Conservation (phyloP, 1,140 invertebrate genomes). For the Drosophila repletoides region DNA sequence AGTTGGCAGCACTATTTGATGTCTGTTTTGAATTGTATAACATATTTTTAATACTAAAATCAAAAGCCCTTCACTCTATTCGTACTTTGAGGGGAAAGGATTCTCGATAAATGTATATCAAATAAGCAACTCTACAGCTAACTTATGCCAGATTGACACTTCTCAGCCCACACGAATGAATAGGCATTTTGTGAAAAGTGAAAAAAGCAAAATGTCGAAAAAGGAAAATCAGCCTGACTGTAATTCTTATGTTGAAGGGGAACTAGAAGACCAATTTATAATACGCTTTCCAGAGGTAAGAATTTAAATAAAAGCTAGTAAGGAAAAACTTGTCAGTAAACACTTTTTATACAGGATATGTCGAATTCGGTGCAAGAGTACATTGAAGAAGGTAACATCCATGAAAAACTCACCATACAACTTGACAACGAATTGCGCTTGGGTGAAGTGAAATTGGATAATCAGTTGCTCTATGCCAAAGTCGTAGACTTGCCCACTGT, state of each 20-base stretch:
- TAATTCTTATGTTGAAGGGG: conserved; percentile 82
- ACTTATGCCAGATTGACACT: too few relatives aligned
- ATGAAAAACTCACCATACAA: conserved; percentile 93
- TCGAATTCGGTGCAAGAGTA: conserved; percentile 89
- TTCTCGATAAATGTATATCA: too few relatives aligned
- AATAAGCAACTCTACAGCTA: too few relatives aligned
- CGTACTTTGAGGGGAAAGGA: too few relatives aligned
- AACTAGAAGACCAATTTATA: conserved; percentile 95
- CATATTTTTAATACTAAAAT: too few relatives aligned
- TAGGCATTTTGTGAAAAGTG: too few relatives aligned
- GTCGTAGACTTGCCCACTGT: conserved; percentile 96
- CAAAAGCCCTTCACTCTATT: too few relatives aligned
- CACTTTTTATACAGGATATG: conserved; percentile 85
- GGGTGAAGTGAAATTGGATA: conserved; percentile 93
- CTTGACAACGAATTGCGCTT: conserved; percentile 94
- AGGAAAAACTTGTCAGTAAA: not conserved
- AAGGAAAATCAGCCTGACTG: conserved; percentile 10
- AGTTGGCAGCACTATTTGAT: too few relatives aligned
- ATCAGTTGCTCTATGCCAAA: conserved; percentile 92
- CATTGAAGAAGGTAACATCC: conserved; percentile 88
- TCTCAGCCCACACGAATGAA: too few relatives aligned
- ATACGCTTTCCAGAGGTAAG: conserved; percentile 89
- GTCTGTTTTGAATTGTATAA: too few relatives aligned
- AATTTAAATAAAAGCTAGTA: too few relatives aligned
- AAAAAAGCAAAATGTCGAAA: not conserved